Evolutionary conservation across 2,888 invertebrate species (phyloP).

Genomic region (Synergus gifuensis): DNA sequence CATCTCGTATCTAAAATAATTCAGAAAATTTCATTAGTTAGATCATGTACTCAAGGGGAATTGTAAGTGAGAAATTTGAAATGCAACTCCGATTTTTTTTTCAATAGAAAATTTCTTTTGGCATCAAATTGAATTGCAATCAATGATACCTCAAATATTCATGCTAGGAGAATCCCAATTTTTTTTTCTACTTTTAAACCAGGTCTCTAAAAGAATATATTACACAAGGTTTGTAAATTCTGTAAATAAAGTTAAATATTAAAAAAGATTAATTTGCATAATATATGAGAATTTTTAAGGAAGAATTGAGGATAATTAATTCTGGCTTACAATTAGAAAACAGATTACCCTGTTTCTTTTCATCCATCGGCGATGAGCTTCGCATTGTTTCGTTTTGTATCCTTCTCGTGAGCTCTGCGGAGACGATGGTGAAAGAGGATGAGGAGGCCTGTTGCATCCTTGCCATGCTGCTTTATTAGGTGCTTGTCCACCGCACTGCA

Average conservation of each 20-base stretch:
- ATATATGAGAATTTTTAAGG: background rate
- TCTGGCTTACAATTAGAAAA: background rate
- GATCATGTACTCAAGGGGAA: background rate
- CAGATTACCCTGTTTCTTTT: constrained; percentile 89
- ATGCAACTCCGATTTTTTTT: background rate
- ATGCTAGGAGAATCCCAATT: too few species aligned
- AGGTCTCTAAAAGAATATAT: too few species aligned
- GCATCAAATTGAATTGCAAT: too few species aligned
- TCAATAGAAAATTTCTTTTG: background rate
- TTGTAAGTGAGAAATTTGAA: background rate
- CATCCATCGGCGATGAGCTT: constrained; percentile 88
- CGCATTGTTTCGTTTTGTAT: constrained; percentile 82
- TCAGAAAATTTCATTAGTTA: background rate
- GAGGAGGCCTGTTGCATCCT: constrained; percentile 73
- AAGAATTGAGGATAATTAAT: background rate
- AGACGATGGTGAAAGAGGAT: constrained; percentile 69
- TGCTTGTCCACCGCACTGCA: constrained; percentile 81
- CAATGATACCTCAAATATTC: too few species aligned
- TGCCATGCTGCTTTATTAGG: constrained; percentile 90
- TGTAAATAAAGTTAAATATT: too few species aligned
- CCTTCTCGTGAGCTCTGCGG: constrained; percentile 72
- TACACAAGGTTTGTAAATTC: too few species aligned
- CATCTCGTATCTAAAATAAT: constrained; percentile 87
- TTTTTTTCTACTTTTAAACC: too few species aligned
- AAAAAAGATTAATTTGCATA: too few species aligned